A percentile compares a stretch with the other conserved stretches of the same genome.
Evolutionary conservation across 2,797 vertebrate genomes (phyloP).

Genomic region (Telmatherina bonti): DNA sequence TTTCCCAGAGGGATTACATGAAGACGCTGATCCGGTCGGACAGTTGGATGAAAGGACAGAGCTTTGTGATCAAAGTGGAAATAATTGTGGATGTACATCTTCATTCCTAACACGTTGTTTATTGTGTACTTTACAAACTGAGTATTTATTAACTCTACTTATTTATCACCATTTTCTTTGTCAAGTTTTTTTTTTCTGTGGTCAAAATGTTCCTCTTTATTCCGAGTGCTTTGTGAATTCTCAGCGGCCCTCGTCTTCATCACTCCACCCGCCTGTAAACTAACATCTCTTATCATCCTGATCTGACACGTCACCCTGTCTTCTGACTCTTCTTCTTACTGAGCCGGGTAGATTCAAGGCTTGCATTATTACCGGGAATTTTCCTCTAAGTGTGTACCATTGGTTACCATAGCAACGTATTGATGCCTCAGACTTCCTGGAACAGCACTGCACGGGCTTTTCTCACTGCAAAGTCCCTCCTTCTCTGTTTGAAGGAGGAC

Average conservation of each 20-base stretch:
- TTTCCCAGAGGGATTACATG: neutral
- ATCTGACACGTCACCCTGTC: neutral
- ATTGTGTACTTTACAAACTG: neutral
- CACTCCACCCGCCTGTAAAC: too few relatives aligned
- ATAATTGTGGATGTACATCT: neutral
- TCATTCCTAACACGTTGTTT: neutral
- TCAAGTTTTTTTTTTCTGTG: too few relatives aligned
- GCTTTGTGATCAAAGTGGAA: neutral
- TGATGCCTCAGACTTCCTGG: constrained; percentile 48
- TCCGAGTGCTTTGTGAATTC: too few relatives aligned
- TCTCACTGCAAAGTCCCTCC: constrained; percentile 20
- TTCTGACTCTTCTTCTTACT: neutral
- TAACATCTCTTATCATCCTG: too few relatives aligned
- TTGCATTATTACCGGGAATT: constrained; percentile 17
- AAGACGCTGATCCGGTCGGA: neutral
- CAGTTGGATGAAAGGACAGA: neutral
- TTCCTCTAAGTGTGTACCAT: constrained; percentile 8
- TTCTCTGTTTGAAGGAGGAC: constrained; percentile 19
- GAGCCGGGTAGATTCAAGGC: neutral
- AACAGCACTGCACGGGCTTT: constrained; percentile 43
- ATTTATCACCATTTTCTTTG: too few relatives aligned
- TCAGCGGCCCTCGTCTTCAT: too few relatives aligned
- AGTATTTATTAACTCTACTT: too few relatives aligned
- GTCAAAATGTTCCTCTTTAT: too few relatives aligned
- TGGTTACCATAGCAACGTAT: constrained; percentile 24